Conservation (phyloP, 64 coral and sea anemone species). For the Stylophora pistillata region DNA sequence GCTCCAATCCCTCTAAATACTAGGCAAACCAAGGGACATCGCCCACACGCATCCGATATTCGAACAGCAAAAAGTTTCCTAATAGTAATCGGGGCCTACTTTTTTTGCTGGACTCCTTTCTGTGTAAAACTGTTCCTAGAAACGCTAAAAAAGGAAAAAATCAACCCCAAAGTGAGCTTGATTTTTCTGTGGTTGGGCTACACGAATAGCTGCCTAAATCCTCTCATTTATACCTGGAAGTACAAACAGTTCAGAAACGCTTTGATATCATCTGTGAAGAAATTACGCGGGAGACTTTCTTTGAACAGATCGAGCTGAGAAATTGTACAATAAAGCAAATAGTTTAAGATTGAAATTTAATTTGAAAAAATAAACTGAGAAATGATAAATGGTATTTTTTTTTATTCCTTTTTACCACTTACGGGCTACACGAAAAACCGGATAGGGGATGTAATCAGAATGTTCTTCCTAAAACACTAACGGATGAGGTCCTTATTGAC, state of each 20-base stretch:
- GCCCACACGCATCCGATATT: constrained; percentile 31
- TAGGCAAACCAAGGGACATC: background rate
- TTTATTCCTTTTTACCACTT: too few relatives aligned
- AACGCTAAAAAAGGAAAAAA: constrained; percentile 13
- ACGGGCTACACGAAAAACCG: too few relatives aligned
- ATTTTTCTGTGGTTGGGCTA: constrained; percentile 67
- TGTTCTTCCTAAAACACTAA: too few relatives aligned
- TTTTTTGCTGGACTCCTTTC: constrained; percentile 67
- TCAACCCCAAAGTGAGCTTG: constrained; percentile 12
- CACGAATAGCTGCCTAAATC: constrained; percentile 58
- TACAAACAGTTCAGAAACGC: constrained; percentile 68
- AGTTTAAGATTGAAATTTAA: too few relatives aligned
- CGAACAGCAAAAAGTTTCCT: constrained; percentile 64
- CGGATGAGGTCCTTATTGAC: too few relatives aligned
- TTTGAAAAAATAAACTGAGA: background rate
- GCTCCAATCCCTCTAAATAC: background rate
- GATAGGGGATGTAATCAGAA: too few relatives aligned
- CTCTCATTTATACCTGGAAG: constrained; percentile 74
- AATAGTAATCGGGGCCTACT: constrained; percentile 41
- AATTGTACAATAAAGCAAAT: too few relatives aligned
- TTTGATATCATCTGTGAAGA: constrained; percentile 5
- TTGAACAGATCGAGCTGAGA: background rate
- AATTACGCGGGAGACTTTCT: background rate
- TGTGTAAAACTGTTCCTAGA: constrained; percentile 31
- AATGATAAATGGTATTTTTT: background rate